Conservation (phyloP, 2,113 vertebrate genomes). For the Morone saxatilis region DNA sequence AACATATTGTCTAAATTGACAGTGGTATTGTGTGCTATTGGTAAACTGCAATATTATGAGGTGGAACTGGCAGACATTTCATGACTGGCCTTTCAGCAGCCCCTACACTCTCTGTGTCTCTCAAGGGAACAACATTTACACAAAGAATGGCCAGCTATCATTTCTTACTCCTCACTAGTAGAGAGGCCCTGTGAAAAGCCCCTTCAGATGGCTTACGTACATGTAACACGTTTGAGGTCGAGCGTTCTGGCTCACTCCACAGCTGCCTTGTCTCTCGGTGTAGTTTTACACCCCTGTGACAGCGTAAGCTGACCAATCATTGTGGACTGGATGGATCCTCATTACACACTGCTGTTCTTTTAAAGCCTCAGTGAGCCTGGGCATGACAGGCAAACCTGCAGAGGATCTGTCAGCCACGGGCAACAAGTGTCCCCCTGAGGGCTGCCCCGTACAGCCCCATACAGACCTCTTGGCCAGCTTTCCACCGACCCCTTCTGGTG, state of each 20-base stretch:
- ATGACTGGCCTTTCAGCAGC: constrained; percentile 31
- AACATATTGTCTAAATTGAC: not conserved
- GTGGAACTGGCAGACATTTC: constrained; percentile 60
- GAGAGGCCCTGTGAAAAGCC: constrained; percentile 48
- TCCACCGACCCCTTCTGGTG: constrained; percentile 37
- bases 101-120: constrained; percentile 1
- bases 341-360: constrained; percentile 74
- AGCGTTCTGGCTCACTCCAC: constrained; percentile 51
- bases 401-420: constrained; percentile 67
- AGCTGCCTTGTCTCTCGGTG: constrained; percentile 73
- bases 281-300: constrained; percentile 67
- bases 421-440: constrained; percentile 62
- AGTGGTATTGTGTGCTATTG: not conserved
- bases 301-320: constrained; percentile 59
- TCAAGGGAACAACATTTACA: constrained; percentile 7
- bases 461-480: constrained; percentile 43
- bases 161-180: constrained; percentile 52
- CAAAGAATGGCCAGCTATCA: constrained; percentile 36
- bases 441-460: constrained; percentile 35
- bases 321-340: constrained; percentile 52
- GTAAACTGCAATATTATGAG: constrained; percentile 25
- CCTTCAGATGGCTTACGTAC: constrained; percentile 47
- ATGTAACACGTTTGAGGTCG: constrained; percentile 71
- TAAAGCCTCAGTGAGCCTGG: constrained; percentile 61
- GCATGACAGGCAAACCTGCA: constrained; percentile 69